Conservation (phyloP, 2,113 vertebrate genomes). For the Petrocephalus zakoni region DNA sequence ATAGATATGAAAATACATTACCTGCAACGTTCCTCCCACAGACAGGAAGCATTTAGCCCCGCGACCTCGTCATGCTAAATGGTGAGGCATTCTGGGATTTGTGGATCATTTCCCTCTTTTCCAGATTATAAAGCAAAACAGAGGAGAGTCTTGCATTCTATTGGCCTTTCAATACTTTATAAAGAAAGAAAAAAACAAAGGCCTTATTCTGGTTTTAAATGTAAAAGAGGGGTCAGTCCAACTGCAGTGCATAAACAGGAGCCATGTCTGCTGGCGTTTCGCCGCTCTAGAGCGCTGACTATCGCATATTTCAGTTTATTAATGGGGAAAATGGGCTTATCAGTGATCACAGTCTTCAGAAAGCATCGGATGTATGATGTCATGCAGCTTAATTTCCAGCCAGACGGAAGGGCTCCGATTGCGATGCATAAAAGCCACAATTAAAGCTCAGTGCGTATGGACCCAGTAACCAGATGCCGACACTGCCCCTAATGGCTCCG, state of each 20-base stretch:
- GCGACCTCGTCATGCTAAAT: slow-evolving; percentile 26
- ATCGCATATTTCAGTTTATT: background rate
- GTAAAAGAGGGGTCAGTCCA: background rate
- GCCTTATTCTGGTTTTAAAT: background rate
- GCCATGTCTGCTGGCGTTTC: background rate
- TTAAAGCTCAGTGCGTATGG: background rate
- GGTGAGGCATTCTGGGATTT: slow-evolving; percentile 17
- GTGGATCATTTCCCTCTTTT: slow-evolving; percentile 1
- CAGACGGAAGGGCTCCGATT: background rate
- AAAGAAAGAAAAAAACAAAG: background rate
- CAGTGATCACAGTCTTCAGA: background rate
- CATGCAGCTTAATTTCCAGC: background rate
- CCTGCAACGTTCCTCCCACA: slow-evolving; percentile 39
- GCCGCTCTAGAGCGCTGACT: background rate
- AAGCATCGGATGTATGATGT: background rate
- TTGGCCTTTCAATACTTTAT: background rate
- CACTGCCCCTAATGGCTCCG: background rate
- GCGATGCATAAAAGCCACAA: background rate
- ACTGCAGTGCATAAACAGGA: background rate
- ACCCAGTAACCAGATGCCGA: slow-evolving; percentile 2
- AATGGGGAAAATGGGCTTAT: background rate
- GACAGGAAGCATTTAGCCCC: slow-evolving; percentile 39
- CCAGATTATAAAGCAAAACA: background rate
- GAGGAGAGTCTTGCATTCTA: background rate
- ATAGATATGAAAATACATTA: slow-evolving; percentile 64